Percentiles rank a stretch among this genome's conserved stretches.
Evolutionary conservation across 2,113 vertebrate genomes (phyloP).

Genomic region (Hemiscyllium ocellatum): DNA sequence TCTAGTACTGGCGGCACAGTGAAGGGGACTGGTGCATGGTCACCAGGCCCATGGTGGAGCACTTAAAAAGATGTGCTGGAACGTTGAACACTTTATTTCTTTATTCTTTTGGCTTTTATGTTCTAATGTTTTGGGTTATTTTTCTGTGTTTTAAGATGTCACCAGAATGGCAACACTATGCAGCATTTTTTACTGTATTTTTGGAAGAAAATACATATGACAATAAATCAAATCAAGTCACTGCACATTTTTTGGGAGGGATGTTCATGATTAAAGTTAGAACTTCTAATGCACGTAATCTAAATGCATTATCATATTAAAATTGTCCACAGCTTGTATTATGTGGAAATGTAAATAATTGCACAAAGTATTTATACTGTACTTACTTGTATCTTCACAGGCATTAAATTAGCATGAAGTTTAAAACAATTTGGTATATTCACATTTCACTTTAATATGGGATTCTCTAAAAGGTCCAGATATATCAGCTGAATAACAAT

Average conservation of each 20-base stretch:
- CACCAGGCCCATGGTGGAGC: too few relatives aligned
- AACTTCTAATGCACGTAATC: not conserved
- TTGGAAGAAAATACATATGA: too few relatives aligned
- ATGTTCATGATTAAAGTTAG: not conserved
- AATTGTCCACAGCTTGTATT: not conserved
- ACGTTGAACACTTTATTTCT: too few relatives aligned
- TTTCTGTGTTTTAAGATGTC: too few relatives aligned
- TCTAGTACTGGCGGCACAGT: too few relatives aligned
- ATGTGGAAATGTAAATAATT: not conserved
- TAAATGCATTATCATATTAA: not conserved
- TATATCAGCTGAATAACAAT: not conserved
- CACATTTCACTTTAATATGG: not conserved
- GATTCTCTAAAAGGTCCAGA: not conserved
- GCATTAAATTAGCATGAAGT: not conserved
- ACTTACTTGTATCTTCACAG: not conserved
- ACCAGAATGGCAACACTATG: too few relatives aligned
- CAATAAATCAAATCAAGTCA: too few relatives aligned
- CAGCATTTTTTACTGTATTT: too few relatives aligned
- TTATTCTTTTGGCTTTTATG: too few relatives aligned
- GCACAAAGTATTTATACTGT: not conserved
- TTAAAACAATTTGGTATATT: not conserved
- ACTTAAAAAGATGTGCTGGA: too few relatives aligned
- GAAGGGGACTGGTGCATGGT: too few relatives aligned
- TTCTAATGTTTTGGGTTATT: too few relatives aligned
- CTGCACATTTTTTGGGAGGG: not conserved